Evolutionary conservation across 1,140 invertebrate genomes (phyloP).

Genomic region (Drosophila santomea): DNA sequence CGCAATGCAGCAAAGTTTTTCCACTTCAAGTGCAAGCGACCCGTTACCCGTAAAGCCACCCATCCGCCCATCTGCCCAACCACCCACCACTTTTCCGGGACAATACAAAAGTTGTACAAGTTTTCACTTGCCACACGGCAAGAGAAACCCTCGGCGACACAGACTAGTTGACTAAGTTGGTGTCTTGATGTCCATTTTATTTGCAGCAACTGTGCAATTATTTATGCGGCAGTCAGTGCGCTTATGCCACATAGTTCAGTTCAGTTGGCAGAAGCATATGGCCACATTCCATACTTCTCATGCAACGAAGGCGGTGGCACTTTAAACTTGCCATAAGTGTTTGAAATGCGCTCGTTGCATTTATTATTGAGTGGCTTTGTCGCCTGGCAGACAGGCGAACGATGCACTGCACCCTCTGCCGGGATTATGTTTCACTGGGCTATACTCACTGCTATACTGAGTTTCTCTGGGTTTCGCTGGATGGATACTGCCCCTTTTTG

Average conservation of each 20-base stretch:
- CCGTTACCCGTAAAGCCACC: neutral
- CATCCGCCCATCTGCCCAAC: neutral
- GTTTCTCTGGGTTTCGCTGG: neutral
- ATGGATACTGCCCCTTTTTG: neutral
- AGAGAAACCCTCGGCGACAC: conserved; percentile 17
- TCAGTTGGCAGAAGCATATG: conserved; percentile 10
- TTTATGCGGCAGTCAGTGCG: conserved; percentile 58
- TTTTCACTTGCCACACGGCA: conserved; percentile 66
- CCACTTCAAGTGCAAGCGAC: conserved; percentile 76
- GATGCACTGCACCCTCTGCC: conserved; percentile 39
- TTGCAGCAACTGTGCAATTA: conserved; percentile 77
- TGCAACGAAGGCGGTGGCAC: conserved; percentile 41
- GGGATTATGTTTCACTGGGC: conserved; percentile 33
- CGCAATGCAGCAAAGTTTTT: conserved; percentile 73
- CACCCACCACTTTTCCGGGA: conserved; percentile 38
- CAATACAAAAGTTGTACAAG: conserved; percentile 63
- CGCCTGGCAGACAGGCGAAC: conserved; percentile 51
- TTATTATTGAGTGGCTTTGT: conserved; percentile 77
- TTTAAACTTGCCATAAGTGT: conserved; percentile 78
- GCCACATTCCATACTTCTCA: conserved; percentile 37
- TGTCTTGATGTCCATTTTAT: conserved; percentile 80
- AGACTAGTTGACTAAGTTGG: conserved; percentile 64
- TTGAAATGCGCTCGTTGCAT: conserved; percentile 81
- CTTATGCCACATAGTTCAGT: conserved; percentile 20
- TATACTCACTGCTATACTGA: neutral